Evolutionary conservation across 2,113 vertebrate species (phyloP).

Genomic region (Herpetotheres cachinnans): DNA sequence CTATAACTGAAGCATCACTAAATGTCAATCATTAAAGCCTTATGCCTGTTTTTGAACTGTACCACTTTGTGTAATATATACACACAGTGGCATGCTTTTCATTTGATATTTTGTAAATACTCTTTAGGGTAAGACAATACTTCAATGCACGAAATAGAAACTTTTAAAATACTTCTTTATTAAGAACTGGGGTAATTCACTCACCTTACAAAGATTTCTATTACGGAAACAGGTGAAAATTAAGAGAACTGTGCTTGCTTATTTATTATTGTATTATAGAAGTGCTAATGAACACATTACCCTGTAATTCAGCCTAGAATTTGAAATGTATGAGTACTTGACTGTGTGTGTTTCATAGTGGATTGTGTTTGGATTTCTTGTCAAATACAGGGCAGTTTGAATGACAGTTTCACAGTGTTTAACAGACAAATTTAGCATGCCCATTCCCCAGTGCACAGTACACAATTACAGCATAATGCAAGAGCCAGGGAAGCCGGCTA

Average conservation of each 20-base stretch:
- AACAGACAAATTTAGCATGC: conserved; percentile 21
- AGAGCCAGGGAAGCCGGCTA: neutral
- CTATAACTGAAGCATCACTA: neutral
- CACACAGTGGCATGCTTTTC: neutral
- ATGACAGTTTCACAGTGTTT: neutral
- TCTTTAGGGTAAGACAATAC: neutral
- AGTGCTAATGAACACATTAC: neutral
- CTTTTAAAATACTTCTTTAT: neutral
- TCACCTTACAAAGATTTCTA: neutral
- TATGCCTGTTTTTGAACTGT: neutral
- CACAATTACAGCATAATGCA: neutral
- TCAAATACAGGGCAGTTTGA: neutral
- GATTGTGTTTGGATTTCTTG: neutral
- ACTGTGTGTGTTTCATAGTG: neutral
- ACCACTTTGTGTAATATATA: neutral
- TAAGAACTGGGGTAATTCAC: neutral
- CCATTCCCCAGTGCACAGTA: neutral
- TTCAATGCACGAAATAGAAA: neutral
- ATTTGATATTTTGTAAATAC: neutral
- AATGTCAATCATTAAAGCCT: neutral
- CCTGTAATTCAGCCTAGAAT: neutral
- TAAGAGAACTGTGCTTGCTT: neutral
- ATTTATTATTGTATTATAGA: neutral
- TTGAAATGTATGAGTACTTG: neutral
- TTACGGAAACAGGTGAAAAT: neutral